Evolutionary conservation across 2,113 vertebrate genomes (phyloP).

Genomic region (Bothrops jararaca): DNA sequence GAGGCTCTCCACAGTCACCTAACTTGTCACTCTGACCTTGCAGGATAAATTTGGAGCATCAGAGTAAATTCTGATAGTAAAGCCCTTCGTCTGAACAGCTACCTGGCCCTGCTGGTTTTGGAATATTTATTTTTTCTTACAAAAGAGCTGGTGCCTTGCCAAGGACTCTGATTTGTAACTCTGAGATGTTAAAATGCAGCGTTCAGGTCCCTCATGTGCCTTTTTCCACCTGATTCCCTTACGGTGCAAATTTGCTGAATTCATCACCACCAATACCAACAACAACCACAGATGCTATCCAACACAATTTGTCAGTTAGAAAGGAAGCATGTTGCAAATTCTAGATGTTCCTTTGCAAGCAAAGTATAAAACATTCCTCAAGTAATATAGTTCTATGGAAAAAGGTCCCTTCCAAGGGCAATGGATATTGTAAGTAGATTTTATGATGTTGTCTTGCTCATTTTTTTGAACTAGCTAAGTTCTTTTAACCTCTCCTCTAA

Average conservation of each 20-base stretch:
- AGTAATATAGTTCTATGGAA: background rate
- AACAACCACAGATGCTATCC: background rate
- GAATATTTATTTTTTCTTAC: background rate
- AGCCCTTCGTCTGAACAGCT: background rate
- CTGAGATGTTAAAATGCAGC: background rate
- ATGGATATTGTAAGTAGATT: background rate
- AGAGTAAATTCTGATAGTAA: background rate
- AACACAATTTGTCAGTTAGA: background rate
- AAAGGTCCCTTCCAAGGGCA: background rate
- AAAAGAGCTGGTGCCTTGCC: background rate
- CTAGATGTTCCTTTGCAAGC: background rate
- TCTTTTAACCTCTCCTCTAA: background rate
- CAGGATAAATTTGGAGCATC: background rate
- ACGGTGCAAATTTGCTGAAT: background rate
- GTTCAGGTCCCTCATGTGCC: background rate
- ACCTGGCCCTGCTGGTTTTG: background rate
- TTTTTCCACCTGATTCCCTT: background rate
- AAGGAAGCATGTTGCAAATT: background rate
- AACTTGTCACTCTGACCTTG: background rate
- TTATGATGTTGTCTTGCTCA: background rate
- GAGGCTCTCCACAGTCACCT: background rate
- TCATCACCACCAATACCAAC: background rate
- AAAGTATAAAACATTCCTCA: background rate
- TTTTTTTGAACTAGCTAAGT: background rate
- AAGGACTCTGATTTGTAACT: background rate